Evolutionary conservation across 2,888 invertebrate genomes (phyloP).

Genomic region (Lapara coniferarum): DNA sequence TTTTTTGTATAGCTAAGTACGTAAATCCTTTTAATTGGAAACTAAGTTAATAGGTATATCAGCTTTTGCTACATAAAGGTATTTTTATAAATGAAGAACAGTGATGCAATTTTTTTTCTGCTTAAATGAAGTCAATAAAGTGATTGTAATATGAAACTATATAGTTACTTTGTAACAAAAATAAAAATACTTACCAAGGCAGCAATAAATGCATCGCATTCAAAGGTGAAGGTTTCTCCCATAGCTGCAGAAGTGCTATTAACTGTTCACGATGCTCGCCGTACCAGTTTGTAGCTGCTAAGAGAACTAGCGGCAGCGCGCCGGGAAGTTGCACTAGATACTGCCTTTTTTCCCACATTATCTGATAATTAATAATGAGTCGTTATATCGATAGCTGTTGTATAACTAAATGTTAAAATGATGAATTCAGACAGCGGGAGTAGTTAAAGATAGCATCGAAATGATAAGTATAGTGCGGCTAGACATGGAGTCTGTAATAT

Average conservation of each 20-base stretch:
- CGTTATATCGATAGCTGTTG: background rate
- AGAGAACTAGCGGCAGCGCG: constrained; percentile 92
- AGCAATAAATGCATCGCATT: constrained; percentile 96
- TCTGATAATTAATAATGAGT: constrained; percentile 60
- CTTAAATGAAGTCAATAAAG: no score
- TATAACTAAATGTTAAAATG: background rate
- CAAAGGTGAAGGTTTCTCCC: constrained; percentile 93
- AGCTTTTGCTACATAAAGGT: no score
- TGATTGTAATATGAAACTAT: no score
- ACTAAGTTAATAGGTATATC: no score
- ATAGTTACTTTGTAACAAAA: no score
- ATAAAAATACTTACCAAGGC: constrained; percentile 87
- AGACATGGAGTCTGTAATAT: no score
- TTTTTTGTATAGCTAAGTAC: background rate
- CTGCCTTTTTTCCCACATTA: constrained; percentile 97
- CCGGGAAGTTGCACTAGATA: constrained; percentile 93
- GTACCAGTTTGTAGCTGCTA: constrained; percentile 96
- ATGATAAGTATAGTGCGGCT: no score
- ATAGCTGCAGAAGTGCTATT: constrained; percentile 93
- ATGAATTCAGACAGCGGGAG: no score
- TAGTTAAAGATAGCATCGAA: no score
- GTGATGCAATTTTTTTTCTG: no score
- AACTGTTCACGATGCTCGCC: constrained; percentile 93
- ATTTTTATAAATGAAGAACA: no score
- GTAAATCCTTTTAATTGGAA: no score